These are phyloP conservation scores for Aphodius sticticus DNA, from an alignment of 2,888 invertebrate genomes.

Conservation along the genomic window DNA sequence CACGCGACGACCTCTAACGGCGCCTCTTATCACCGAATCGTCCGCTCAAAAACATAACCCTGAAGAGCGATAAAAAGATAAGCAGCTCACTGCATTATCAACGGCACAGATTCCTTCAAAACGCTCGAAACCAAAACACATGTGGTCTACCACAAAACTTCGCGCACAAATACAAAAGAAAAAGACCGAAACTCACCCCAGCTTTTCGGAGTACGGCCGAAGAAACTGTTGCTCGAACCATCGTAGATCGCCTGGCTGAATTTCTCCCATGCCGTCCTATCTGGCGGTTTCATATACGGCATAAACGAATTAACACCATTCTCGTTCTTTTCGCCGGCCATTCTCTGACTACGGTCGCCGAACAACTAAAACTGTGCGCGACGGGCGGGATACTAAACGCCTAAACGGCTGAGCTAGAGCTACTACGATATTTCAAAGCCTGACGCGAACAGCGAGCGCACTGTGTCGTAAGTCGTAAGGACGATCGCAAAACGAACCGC, in stretches of 20 bases:
- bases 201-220: conserved; percentile 68
- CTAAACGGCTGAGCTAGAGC: background rate
- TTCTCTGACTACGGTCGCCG: conserved; percentile 35
- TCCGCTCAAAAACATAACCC: too few relatives aligned
- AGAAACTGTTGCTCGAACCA: conserved; percentile 66
- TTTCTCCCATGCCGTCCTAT: conserved; percentile 44
- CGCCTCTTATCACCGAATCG: too few relatives aligned
- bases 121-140: background rate
- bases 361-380: conserved; percentile 19
- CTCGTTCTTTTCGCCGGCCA: conserved; percentile 46
- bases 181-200: conserved; percentile 69
- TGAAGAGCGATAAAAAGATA: background rate
- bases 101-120: background rate
- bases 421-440: background rate
- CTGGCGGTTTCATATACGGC: conserved; percentile 48
- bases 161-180: background rate
- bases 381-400: background rate
- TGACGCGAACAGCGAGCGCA: background rate
- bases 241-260: conserved; percentile 59
- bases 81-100: background rate
- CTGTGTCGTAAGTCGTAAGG: conserved; percentile 10
- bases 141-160: background rate
- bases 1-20: too few relatives aligned
- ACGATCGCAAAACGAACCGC: background rate
- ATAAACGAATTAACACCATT: conserved; percentile 48